Percentiles rank a stretch among this genome's conserved stretches.
Conservation (phyloP, 53 echinoderm and acorn worm genomes). For the Echinarachnius parma region DNA sequence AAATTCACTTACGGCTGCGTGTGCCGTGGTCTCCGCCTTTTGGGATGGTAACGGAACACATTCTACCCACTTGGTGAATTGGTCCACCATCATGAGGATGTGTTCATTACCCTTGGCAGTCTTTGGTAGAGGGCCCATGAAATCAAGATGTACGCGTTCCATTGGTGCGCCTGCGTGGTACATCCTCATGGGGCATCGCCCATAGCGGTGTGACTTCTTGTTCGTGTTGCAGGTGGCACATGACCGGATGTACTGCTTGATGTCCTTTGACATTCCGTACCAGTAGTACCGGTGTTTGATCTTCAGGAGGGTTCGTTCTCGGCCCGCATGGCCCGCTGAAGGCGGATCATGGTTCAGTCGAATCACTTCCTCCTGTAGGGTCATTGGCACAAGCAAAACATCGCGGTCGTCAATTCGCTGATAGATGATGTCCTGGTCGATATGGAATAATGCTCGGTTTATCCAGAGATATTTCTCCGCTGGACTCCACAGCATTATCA, state of each 20-base stretch:
- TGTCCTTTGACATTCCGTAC: conserved; percentile 43
- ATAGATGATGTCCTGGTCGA: conserved; percentile 34
- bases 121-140: conserved; percentile 56
- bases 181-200: conserved; percentile 22
- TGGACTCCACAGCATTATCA: conserved; percentile 30
- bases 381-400: conserved; percentile 32
- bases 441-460: conserved; percentile 29
- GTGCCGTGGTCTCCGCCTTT: background rate
- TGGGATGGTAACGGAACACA: background rate
- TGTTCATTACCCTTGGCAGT: conserved; percentile 25
- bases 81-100: background rate
- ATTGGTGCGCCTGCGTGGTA: conserved; percentile 58
- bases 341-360: conserved; percentile 58
- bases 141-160: conserved; percentile 59
- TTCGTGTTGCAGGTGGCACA: conserved; percentile 51
- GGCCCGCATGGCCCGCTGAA: conserved; percentile 56
- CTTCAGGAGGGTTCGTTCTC: conserved; percentile 26
- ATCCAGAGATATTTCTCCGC: conserved; percentile 48
- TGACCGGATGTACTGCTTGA: conserved; percentile 14
- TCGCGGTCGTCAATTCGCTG: conserved; percentile 10
- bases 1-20: conserved; percentile 5
- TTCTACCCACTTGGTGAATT: conserved; percentile 22
- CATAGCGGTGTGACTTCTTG: conserved; percentile 35
- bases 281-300: conserved; percentile 48
- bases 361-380: conserved; percentile 28